Evolutionary conservation across 1,140 invertebrate genomes (phyloP), one percentile per base, ranked within the genome.

Genomic region (Ephestia elutella): DNA sequence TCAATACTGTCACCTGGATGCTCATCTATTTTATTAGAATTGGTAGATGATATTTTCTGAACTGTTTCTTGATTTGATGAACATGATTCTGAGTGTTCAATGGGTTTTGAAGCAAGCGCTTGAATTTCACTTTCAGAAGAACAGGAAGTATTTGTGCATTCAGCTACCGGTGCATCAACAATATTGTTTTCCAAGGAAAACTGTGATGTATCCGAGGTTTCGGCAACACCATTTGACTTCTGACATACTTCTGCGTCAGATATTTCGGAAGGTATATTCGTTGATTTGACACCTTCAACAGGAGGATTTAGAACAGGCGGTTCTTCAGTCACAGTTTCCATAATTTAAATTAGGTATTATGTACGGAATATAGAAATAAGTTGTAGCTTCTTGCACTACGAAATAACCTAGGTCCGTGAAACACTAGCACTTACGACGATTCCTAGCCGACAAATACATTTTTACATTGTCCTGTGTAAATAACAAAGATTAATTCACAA

Each of bases 221-320:
- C 75, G 49, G 64, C 66, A 60, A 78, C 70, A 66, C 84, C 84
- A 63, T 87, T 87, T 38, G 81, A 71, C 72, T 76, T 84, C 57
- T 76, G 80, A 73, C 77, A 79, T 58, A 68, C 70, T 71, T 78
- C 67, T 54, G 64, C 70, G 49, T 57, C 57, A 55, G 65, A 62
- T 59, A 60, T 60, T 56, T 80, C 68, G 57, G 74, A 67, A n/a
- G 10, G 57, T 28, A 59, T 59, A 51, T 57, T 57, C 56, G 63
- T 75, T 18, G 63, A 57, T 66, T 82, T 82, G 48, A 70, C 53
- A 49, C 53, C 58, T 49, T 80, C 78, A 48, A 59, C 30, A 35
- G 62, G 8, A 54, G 68, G 20, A 58, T 59, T 70, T 20, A 63
- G 57, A 49, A 65, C 53, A 38, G 68, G 54, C 62, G 65, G 61